Evolutionary conservation across 1,140 invertebrate genomes (phyloP).

Genomic region (Drosophila sechellia): DNA sequence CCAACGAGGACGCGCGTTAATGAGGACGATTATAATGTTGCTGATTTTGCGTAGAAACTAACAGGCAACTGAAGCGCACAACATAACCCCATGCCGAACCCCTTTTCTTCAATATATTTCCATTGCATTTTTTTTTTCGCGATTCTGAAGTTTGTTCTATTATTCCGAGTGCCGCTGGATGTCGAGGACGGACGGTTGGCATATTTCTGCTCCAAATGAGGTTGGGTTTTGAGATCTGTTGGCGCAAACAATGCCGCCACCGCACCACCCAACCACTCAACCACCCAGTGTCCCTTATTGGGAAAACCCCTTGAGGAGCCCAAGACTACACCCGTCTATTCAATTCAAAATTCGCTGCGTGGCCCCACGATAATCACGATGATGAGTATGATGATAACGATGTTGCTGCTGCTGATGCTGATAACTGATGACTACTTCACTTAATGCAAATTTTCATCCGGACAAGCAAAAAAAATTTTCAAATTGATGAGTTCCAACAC

Average conservation of each 20-base stretch:
- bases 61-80: slow-evolving; percentile 65
- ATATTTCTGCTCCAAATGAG: slow-evolving; percentile 78
- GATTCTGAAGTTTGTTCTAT: slow-evolving; percentile 43
- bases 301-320: slow-evolving; percentile 26
- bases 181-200: slow-evolving; percentile 35
- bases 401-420: slow-evolving; percentile 53
- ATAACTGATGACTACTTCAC: slow-evolving; percentile 82
- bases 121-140: background rate
- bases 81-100: background rate
- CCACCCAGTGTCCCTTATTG: background rate
- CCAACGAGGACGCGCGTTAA: slow-evolving; percentile 59
- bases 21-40: slow-evolving; percentile 83
- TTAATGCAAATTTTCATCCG: slow-evolving; percentile 76
- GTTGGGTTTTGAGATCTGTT: slow-evolving; percentile 69
- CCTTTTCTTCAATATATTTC: background rate
- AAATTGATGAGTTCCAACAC: slow-evolving; percentile 53
- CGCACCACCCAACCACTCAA: slow-evolving; percentile 14
- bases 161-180: slow-evolving; percentile 65
- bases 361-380: slow-evolving; percentile 16
- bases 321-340: slow-evolving; percentile 43
- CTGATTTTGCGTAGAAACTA: slow-evolving; percentile 80
- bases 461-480: slow-evolving; percentile 17
- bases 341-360: slow-evolving; percentile 60
- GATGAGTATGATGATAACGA: slow-evolving; percentile 24
- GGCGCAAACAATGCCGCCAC: slow-evolving; percentile 72